Percentiles rank a stretch among this genome's conserved stretches.
Conservation (phyloP, 2,888 invertebrate species). For the Lacanobia oleracea region DNA sequence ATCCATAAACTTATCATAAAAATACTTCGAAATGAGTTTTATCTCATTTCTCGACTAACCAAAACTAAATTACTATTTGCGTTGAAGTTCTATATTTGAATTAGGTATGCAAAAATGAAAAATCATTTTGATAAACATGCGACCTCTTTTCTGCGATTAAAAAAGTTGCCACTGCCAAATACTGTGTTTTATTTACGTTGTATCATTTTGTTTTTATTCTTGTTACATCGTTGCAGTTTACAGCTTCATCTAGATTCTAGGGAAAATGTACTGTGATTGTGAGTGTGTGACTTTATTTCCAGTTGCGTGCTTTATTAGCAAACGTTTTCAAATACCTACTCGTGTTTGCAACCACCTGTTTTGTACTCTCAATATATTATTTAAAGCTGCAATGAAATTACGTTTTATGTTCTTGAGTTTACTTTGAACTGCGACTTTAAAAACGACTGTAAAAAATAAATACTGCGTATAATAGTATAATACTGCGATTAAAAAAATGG, state of each 20-base stretch:
- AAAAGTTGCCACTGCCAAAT: constrained; percentile 23
- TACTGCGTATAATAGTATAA: no score
- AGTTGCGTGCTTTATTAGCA: constrained; percentile 21
- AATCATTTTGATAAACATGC: not conserved
- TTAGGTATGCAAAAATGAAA: not conserved
- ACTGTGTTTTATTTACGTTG: constrained; percentile 14
- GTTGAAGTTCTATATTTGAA: constrained; percentile 36
- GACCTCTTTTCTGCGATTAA: constrained; percentile 24
- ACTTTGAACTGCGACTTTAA: constrained; percentile 21
- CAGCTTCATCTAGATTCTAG: constrained; percentile 21
- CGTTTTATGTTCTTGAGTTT: constrained; percentile 21
- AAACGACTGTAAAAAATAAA: not conserved
- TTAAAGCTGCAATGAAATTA: constrained; percentile 31
- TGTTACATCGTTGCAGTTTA: constrained; percentile 2
- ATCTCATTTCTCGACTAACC: constrained; percentile 6
- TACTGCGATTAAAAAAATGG: not conserved
- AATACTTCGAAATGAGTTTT: constrained; percentile 7
- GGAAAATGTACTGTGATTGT: constrained; percentile 11
- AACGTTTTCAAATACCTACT: constrained; percentile 23
- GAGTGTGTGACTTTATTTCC: constrained; percentile 11
- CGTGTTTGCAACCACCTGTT: constrained; percentile 47
- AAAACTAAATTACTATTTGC: constrained; percentile 11
- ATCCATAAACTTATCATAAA: constrained; percentile 27
- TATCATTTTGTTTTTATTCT: constrained; percentile 12
- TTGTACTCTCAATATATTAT: constrained; percentile 26